Evolutionary conservation across 2,113 vertebrate genomes (phyloP), one percentile per base, ranked within the genome.

Genomic region (Gymnorhina tibicen): DNA sequence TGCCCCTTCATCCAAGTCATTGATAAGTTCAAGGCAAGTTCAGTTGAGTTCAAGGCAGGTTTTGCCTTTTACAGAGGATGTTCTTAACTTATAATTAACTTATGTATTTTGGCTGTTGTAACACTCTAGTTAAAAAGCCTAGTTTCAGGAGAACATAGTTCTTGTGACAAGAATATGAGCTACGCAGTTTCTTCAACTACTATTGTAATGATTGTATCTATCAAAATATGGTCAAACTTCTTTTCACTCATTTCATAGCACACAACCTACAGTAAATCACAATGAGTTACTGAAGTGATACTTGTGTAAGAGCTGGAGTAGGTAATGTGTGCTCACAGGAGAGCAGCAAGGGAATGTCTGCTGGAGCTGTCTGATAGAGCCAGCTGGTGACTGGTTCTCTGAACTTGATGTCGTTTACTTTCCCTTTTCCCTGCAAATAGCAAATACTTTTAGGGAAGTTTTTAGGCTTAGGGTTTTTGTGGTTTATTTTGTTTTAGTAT

Each of bases 11-110:
- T 59, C 33, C 39, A 60, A 82, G 20, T 89, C 16, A 47, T 35
- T 47, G 47, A 19, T 62, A 75, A 60, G 62, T 82, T 75, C 53
- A 60, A 39, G 69, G 33, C 52, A 82, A 28, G 62, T 83, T 76
- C 70, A 62, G 3, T 15, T 68, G 52, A 72, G 77, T 93, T 93
- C 50, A 88, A 67, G 50, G 60, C n/a, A 78, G 23, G 52, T 80
- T 94, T 89, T 94, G 35, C 47, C 21, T 64, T 72, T 90, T 68
- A 41, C 5, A 2, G 81, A 50, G 84, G 59, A 28, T 91, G 22
- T 87, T 90, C 73, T 91, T 87, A 92, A 76, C 55, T 74, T 92
- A 79, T 24, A 49, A 85, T 95, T 93, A 91, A 86, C 72, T 92
- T 83, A 35, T 21, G 12, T 84, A 7, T 68, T 80, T 79, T 85